Percentiles rank a stretch among this genome's conserved stretches.
Conservation (phyloP, 2,888 invertebrate species). For the Acanthosoma haemorrhoidale region DNA sequence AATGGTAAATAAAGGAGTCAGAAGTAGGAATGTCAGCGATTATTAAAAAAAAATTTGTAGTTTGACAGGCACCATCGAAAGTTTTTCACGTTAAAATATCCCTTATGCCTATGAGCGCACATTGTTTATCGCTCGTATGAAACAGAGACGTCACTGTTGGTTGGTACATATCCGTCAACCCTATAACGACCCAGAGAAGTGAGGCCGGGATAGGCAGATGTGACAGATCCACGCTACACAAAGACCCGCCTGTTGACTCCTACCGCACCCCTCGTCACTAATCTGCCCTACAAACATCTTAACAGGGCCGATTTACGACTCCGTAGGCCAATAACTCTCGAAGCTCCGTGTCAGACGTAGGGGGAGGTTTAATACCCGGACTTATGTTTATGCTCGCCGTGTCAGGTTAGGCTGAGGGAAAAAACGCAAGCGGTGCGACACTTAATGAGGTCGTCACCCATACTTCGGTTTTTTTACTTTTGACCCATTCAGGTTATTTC, state of each 20-base stretch:
- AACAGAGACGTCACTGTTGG: slow-evolving; percentile 7
- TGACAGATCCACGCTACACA: neutral
- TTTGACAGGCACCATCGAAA: too few species aligned
- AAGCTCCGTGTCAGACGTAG: too few species aligned
- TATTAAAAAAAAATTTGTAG: too few species aligned
- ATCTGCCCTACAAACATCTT: slow-evolving; percentile 12
- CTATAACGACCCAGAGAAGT: neutral
- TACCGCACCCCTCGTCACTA: slow-evolving; percentile 4
- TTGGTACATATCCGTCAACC: neutral
- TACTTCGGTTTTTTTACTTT: neutral
- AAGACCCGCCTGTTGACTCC: neutral
- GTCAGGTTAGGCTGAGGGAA: neutral
- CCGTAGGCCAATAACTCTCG: slow-evolving; percentile 7
- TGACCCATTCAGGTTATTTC: neutral
- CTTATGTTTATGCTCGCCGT: neutral
- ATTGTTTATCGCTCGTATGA: too few species aligned
- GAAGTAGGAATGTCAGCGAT: too few species aligned
- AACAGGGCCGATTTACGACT: slow-evolving; percentile 8
- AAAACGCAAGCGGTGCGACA: neutral
- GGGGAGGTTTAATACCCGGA: slow-evolving; percentile 9
- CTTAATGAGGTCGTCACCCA: neutral
- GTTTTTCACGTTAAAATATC: too few species aligned
- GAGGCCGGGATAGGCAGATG: neutral
- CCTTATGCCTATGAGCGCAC: too few species aligned
- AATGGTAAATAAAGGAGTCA: too few species aligned